Evolutionary conservation across 92 coral and sea anemone genomes (phyloP), one percentile per base, ranked within the genome.

Genomic region (Parazoanthus darwini): DNA sequence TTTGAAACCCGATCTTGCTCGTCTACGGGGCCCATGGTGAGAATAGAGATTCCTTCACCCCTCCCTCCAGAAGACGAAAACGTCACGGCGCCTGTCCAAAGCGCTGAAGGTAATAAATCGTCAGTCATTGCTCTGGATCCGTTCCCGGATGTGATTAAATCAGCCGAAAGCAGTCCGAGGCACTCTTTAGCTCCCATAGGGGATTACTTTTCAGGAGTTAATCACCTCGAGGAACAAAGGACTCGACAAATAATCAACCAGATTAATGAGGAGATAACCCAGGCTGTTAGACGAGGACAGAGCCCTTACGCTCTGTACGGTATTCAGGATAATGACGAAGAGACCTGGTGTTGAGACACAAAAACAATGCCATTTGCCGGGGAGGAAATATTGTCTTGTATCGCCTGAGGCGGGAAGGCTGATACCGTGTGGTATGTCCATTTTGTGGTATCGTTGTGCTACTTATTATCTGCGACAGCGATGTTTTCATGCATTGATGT

Each of bases 111-210:
- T 56, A 91, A 83, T 72, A 91, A 94, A 38, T 29, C 91, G 20
- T 78, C 90, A 25, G 88, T 95, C 77, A 77, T 90, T 75, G 67
- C 87, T 26, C 97, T 96, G 18, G 98, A 96, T 74, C 94, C 96
- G 38, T 95, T 97, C 91, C 99, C 99, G 58, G 99, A 97, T 90
- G 99, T 97, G 16, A 97, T 97, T 42, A 92, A 94, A 85, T 97
- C 99, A 23, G 98, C 99, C 16, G 99, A 94, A 46, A 96, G 96
- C 79, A 97, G 99, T 86, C 99, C 99, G 10, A 91, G 96, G 44
- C 95, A 94, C 36, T 94, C 98, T 38, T 51, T 96, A 8, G 94
- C 96, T 26, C 91, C 98, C 23, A 88, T 94, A 29, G 92, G 88
- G 79, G 92, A 91, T 67, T 92, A 90, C 83, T 93, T 81, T 88